Evolutionary conservation across 2,113 vertebrate species (phyloP).

Genomic region (Alectura lathami): DNA sequence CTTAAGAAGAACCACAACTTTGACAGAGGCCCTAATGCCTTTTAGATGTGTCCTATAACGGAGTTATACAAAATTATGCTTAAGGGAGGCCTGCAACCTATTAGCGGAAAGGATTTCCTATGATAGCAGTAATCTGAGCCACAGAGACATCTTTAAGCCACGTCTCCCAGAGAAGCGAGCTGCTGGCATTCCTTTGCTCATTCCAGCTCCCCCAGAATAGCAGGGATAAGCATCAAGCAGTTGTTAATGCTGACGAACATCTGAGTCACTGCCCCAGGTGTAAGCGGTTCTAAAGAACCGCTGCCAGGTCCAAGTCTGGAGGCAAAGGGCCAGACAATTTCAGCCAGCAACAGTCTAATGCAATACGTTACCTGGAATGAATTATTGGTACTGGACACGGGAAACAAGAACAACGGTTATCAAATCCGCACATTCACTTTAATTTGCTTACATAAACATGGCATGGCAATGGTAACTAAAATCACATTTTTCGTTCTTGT

Average conservation of each 20-base stretch:
- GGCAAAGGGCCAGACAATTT: background rate
- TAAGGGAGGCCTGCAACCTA: background rate
- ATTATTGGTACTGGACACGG: background rate
- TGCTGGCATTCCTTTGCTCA: background rate
- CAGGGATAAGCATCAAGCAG: background rate
- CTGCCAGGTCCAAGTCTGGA: background rate
- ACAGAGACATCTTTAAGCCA: background rate
- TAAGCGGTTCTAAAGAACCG: background rate
- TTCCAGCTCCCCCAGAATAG: background rate
- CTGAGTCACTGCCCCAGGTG: background rate
- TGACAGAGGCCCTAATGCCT: fast-evolving
- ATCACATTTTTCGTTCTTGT: background rate
- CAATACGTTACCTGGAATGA: background rate
- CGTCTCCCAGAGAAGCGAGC: background rate
- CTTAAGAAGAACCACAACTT: background rate
- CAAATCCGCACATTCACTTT: background rate
- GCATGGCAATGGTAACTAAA: background rate
- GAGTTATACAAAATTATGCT: background rate
- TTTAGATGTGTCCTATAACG: background rate
- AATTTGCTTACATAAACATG: background rate
- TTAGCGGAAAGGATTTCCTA: background rate
- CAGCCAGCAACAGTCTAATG: background rate
- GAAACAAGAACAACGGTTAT: background rate
- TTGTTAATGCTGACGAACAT: background rate
- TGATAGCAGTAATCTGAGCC: background rate